Evolutionary conservation across 2,888 invertebrate genomes (phyloP), one percentile per base, ranked within the genome.

Genomic region (Sinotaia quadrata): DNA sequence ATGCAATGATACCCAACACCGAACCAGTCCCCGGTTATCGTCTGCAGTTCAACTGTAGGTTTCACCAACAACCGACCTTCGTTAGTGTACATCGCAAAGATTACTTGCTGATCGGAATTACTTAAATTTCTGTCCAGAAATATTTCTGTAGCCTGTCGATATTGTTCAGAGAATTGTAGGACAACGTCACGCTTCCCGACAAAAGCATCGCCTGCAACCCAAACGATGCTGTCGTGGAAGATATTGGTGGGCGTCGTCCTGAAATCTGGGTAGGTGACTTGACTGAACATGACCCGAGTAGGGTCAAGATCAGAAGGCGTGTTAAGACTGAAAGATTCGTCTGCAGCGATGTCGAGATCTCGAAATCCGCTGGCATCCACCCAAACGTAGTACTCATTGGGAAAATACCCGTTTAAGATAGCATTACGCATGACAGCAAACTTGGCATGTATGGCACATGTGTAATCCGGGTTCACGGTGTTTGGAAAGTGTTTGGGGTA

Each of bases 371-470:
- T 54, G n/a, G 54, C 36, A 21, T 63, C 63, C 37, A 63, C 5
- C 63, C 63, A 63, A 12, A 54, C 63, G 4, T 51, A 18, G 63
- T 29, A 37, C 7, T 15, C 4, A 21, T 29, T 63, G 12, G 24
- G 52, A 36, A 51, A 54, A 15, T 51, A 21, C 27, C 41, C 27
- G 2, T 52, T 36, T 0, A 18, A 29, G 34, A 63, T 12, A 4
- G 37, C 52, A 12, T 34, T 36, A 21, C 54, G 51, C 29, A 63
- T 27, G 52, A 54, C 36, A 31, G 51, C 63, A 29, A 63, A 63
- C 41, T 63, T 63, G 37, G 63, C 63, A n/a, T 63, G 63, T 54
- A 63, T 63, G 36, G 63, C 63, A 21, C 63, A 63, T 10, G 63
- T 52, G 24, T 63, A 63, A 12, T 18, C 36, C 4, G 63, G 37